Conservation (phyloP, 2,113 vertebrate genomes). For the Hyaena hyaena region DNA sequence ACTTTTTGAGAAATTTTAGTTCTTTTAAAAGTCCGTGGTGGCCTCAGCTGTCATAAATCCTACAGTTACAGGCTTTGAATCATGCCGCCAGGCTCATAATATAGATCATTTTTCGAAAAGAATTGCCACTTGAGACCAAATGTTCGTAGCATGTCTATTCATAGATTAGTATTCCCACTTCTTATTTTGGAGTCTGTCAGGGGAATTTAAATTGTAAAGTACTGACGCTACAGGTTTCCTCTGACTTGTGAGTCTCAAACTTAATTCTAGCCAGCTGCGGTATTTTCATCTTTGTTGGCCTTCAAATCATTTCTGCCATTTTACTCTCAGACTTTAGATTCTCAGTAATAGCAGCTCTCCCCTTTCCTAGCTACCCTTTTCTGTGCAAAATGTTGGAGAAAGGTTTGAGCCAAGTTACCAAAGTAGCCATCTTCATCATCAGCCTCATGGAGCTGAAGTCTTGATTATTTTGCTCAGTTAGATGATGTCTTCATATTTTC, state of each 20-base stretch:
- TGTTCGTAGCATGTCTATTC: neutral
- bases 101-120: neutral
- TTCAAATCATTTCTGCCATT: constrained; percentile 5
- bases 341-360: neutral
- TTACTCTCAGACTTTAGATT: neutral
- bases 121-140: constrained; percentile 16
- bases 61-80: neutral
- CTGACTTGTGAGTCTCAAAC: neutral
- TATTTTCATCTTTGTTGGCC: neutral
- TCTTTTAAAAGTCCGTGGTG: neutral
- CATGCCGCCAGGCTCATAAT: neutral
- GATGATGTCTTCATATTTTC: neutral
- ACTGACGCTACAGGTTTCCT: neutral
- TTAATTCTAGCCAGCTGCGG: neutral
- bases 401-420: neutral
- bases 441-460: neutral
- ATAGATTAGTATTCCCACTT: neutral
- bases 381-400: neutral
- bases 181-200: constrained; percentile 14
- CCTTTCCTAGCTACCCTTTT: neutral
- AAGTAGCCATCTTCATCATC: neutral
- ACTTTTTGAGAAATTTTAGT: constrained; percentile 3
- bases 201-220: neutral
- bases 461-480: neutral
- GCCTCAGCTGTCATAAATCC: neutral